Conservation (phyloP, 2,113 vertebrate species). For the Podocnemis expansa region DNA sequence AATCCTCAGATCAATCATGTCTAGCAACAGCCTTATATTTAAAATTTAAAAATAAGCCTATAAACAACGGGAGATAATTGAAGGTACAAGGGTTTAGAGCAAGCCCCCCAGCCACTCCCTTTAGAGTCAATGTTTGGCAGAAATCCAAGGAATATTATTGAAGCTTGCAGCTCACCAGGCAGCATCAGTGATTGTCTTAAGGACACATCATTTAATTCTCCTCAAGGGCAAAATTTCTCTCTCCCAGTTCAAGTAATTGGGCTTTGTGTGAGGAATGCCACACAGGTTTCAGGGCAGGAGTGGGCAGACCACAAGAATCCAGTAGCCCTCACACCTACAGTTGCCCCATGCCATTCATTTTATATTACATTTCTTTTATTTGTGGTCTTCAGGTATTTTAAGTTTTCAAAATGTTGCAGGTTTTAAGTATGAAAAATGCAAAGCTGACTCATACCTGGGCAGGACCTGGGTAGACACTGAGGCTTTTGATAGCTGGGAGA, state of each 20-base stretch:
- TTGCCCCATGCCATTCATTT: not conserved
- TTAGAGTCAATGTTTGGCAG: not conserved
- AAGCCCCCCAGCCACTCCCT: accelerated
- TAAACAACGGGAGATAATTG: not conserved
- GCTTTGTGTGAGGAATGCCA: not conserved
- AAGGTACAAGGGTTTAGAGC: not conserved
- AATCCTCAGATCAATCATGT: not conserved
- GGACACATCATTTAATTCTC: not conserved
- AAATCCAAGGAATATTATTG: accelerated
- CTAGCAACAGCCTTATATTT: not conserved
- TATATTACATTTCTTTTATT: not conserved
- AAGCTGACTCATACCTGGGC: not conserved
- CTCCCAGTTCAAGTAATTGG: not conserved
- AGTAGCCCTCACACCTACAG: too few relatives aligned
- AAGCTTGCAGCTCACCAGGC: not conserved
- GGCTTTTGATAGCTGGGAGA: not conserved
- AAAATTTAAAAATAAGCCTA: not conserved
- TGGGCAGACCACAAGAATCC: too few relatives aligned
- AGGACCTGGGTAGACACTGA: not conserved
- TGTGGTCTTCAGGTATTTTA: not conserved
- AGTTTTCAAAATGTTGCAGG: not conserved
- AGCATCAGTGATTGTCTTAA: not conserved
- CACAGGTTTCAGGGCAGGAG: not conserved
- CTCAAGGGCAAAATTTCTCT: not conserved
- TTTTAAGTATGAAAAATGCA: not conserved